Base-by-base conservation (phyloP, 2,888 invertebrate genomes). In the Pecten maximus region DNA sequence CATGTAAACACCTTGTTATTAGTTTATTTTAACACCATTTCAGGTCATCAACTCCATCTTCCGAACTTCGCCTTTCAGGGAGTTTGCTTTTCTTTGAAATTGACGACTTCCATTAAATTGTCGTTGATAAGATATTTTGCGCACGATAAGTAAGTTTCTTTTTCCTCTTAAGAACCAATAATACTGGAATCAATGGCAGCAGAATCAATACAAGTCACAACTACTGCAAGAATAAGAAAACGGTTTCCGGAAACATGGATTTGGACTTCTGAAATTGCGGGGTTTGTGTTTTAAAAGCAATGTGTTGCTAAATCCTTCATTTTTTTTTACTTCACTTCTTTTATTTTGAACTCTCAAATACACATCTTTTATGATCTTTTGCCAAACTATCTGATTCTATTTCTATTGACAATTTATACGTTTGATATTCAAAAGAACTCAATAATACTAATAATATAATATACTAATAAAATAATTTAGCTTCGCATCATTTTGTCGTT, bases 201-300 rank as follows among this genome's bases (percentile, higher is more conserved):
- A 12, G 35, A 10, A 23, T 28, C 74, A 12, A 2, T 4, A 6
- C 28, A 35, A 23, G 74, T 48, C 40, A 16, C 28, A 8, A 50
- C 44, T 3, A 86, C 74, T 15, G 40, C 44, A 40, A n/a, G 89
- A 12, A 44, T 87, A 90, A 87, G 90, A n/a, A 23, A 44, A 48
- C 54, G 48, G 28, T 90, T 90, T 40, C 90, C 40, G 87, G 90
- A 90, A 90, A 90, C 89, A 3, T 90, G 89, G 89, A 28, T 90
- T 40, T 90, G 89, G 89, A 39, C 54, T 23, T 54, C 87, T 88
- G 48, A 28, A 39, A 87, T 54, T 4, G 39, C 60, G 44, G 40
- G 54, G 90, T 90, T 87, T 23, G 40, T 50, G 40, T 54, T 40
- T 74, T n/a, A n/a, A 48, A 39, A 44, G 19, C n/a, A 40, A n/a